Evolutionary conservation across 2,113 vertebrate species (phyloP).

Genomic region (Diglossa brunneiventris): DNA sequence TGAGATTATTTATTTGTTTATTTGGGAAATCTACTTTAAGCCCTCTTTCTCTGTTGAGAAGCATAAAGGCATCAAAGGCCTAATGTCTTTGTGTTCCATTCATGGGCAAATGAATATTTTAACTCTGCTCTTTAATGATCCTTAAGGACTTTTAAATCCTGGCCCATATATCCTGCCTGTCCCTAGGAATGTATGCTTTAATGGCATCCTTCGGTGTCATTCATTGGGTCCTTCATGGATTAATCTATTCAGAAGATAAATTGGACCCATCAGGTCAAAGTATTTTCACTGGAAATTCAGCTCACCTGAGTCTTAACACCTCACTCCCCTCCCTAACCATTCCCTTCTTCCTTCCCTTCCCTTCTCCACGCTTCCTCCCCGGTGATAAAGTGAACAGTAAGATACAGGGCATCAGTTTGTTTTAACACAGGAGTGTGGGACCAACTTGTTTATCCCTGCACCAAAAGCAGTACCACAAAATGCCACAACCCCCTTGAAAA

Average conservation of each 20-base stretch:
- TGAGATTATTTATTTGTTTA: constrained; percentile 23
- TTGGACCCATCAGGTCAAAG: not conserved
- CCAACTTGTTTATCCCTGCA: not conserved
- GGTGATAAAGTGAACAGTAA: not conserved
- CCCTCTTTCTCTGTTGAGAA: not conserved
- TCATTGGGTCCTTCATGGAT: not conserved
- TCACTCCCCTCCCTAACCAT: not conserved
- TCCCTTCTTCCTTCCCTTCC: not conserved
- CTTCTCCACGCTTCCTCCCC: not conserved
- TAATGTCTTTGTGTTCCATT: constrained; percentile 3
- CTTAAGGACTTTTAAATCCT: constrained; percentile 39
- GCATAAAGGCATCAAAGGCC: not conserved
- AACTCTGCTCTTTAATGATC: not conserved
- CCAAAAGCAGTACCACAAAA: not conserved
- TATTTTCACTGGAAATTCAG: not conserved
- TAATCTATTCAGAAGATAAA: not conserved
- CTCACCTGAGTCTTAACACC: not conserved
- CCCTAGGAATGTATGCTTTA: not conserved
- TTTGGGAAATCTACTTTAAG: constrained; percentile 34
- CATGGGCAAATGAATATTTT: constrained; percentile 35
- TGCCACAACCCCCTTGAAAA: not conserved
- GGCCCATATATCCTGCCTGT: not conserved
- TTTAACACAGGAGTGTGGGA: not conserved
- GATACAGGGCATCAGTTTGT: not conserved
- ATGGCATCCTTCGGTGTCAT: not conserved